Percentiles rank a stretch among this genome's conserved stretches.
These are phyloP conservation scores for Trisateles emortualis DNA, from an alignment of 2,888 invertebrate genomes.

Conservation along the genomic window DNA sequence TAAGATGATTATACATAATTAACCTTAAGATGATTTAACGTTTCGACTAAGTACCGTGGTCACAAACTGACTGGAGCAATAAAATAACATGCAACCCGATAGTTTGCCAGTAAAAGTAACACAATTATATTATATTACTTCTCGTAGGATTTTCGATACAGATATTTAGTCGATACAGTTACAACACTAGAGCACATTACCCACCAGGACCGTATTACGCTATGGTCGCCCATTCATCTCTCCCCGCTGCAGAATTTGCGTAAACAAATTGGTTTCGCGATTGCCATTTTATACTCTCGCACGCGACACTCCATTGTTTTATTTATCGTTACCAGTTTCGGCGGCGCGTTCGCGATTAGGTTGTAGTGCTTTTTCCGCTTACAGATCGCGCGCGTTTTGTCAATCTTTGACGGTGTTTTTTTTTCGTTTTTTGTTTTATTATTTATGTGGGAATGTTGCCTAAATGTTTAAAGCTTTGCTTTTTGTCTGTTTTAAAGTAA, in stretches of 20 bases:
- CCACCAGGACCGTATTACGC: constrained; percentile 79
- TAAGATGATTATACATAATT: too few relatives aligned
- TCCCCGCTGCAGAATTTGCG: constrained; percentile 86
- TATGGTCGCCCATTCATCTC: constrained; percentile 86
- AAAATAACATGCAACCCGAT: too few relatives aligned
- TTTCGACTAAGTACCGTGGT: too few relatives aligned
- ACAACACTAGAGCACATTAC: constrained; percentile 70
- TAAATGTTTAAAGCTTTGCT: not conserved
- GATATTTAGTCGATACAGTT: constrained; percentile 16
- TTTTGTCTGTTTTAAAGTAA: too few relatives aligned
- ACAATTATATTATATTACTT: too few relatives aligned
- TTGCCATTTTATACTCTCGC: constrained; percentile 86
- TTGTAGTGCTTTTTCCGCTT: constrained; percentile 82
- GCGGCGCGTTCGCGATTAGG: constrained; percentile 83
- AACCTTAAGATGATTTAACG: too few relatives aligned
- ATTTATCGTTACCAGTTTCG: constrained; percentile 85
- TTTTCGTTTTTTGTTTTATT: constrained; percentile 11
- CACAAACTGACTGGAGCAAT: too few relatives aligned
- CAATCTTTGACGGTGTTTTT: constrained; percentile 70
- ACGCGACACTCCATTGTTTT: constrained; percentile 85
- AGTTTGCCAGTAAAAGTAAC: too few relatives aligned
- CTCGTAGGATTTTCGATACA: too few relatives aligned
- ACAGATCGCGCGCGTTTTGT: constrained; percentile 79
- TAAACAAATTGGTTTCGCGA: constrained; percentile 87
- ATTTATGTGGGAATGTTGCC: constrained; percentile 7